Evolutionary conservation across 2,113 vertebrate species (phyloP).

Genomic region (Leucosticte australis): DNA sequence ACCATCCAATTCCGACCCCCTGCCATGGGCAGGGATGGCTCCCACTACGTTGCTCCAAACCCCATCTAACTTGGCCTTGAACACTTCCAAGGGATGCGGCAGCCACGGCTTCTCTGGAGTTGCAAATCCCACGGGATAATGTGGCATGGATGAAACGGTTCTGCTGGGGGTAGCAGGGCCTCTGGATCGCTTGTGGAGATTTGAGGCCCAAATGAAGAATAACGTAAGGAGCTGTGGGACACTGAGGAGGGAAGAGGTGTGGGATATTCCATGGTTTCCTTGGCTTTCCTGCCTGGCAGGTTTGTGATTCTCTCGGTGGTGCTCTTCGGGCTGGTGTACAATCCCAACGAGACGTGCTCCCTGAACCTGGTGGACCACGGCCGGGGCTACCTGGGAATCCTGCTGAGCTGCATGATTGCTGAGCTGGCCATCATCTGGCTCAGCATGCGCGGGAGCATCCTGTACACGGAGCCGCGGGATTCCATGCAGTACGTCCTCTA

Average conservation of each 20-base stretch:
- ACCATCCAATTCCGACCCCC: neutral
- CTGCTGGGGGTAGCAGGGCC: neutral
- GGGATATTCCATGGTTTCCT: neutral
- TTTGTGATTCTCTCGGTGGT: conserved; percentile 97
- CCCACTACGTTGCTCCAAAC: neutral
- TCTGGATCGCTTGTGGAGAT: neutral
- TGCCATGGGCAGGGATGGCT: neutral
- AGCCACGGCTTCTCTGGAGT: neutral
- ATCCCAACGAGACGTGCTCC: conserved; percentile 90
- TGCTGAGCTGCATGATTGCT: conserved; percentile 97
- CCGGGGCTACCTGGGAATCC: conserved; percentile 94
- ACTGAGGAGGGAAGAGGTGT: neutral
- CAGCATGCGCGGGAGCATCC: conserved; percentile 98
- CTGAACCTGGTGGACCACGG: conserved; percentile 97
- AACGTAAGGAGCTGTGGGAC: neutral
- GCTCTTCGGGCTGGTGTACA: conserved; percentile 94
- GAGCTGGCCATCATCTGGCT: conserved; percentile 99
- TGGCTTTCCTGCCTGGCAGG: conserved; percentile 69
- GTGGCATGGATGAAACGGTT: neutral
- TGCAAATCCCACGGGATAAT: neutral
- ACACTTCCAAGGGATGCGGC: neutral
- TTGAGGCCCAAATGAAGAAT: neutral
- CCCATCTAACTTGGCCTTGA: neutral
- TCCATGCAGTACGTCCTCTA: conserved; percentile 99
- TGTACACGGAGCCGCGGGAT: conserved; percentile 96